A percentile compares a stretch with the other conserved stretches of the same genome.
phyloP scores from a whole-genome alignment of 1,140 invertebrate genomes.

The Aphelenchoides besseyi region DNA sequence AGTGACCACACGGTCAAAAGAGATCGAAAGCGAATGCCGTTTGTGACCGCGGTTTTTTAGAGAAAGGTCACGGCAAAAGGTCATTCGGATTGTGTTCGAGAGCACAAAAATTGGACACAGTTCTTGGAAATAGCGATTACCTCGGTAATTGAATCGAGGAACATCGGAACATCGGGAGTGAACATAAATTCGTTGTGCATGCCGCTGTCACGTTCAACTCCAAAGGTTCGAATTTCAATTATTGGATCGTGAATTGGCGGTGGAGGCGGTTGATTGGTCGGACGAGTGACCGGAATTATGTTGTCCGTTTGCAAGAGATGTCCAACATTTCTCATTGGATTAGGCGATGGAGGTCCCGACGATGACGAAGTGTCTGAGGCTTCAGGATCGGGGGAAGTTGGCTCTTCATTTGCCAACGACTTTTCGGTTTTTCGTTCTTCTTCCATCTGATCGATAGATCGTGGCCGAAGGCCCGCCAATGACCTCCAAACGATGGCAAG shows the following conservation, averaged over 20 bases:
- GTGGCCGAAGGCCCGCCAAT: not conserved
- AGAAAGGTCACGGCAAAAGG: conserved; percentile 3
- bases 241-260: not conserved
- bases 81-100: not conserved
- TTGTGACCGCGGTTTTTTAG: not conserved
- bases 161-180: conserved; percentile 11
- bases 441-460: not conserved
- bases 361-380: conserved; percentile 18
- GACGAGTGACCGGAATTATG: conserved; percentile 17
- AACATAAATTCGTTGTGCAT: conserved; percentile 22
- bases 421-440: conserved; percentile 27
- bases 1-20: not conserved
- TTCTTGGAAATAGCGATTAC: too few species aligned
- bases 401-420: conserved; percentile 6
- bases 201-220: not conserved
- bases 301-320: conserved; percentile 32
- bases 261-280: not conserved
- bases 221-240: conserved; percentile 15
- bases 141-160: conserved; percentile 26
- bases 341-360: conserved; percentile 19
- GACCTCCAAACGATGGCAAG: conserved; percentile 3
- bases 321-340: conserved; percentile 14
- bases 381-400: not conserved
- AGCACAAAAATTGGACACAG: too few species aligned
- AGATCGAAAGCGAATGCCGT: not conserved